A percentile compares a stretch with the other conserved stretches of the same genome.
Conservation (phyloP, 2,797 vertebrate genomes). For the Odontamblyopus lacepedii region DNA sequence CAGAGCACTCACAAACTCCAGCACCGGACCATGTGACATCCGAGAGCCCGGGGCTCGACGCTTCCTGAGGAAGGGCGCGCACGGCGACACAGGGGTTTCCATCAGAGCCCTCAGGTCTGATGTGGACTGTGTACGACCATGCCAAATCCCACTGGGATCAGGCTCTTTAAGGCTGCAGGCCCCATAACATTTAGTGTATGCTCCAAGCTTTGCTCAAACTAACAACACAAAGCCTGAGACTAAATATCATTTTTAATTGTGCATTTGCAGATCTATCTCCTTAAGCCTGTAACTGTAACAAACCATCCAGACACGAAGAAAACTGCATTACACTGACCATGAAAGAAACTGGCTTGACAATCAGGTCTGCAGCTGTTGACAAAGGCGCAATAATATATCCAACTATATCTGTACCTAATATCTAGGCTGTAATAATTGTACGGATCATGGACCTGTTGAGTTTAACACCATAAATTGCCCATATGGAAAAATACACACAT, state of each 20-base stretch:
- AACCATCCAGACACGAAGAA: neutral
- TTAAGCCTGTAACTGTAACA: neutral
- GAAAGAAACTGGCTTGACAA: neutral
- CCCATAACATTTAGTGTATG: neutral
- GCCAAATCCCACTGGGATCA: neutral
- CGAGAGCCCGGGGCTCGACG: neutral
- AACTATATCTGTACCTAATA: neutral
- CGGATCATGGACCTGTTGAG: neutral
- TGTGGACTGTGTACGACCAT: neutral
- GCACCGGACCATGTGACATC: slow-evolving; percentile 3
- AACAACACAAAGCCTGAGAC: neutral
- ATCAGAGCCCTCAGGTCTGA: slow-evolving; percentile 4
- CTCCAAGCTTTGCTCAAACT: neutral
- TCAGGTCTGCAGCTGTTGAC: neutral
- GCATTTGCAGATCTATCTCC: neutral
- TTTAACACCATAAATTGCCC: neutral
- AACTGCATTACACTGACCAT: neutral
- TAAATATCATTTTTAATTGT: neutral
- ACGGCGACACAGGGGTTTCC: slow-evolving; percentile 1
- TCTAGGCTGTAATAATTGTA: neutral
- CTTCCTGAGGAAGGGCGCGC: slow-evolving; percentile 13
- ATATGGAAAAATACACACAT: neutral
- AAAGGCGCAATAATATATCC: neutral
- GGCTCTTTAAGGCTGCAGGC: neutral
- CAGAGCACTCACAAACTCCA: neutral